phyloP scores from a whole-genome alignment of 2,888 invertebrate species.

The Heliothis peltigera region DNA sequence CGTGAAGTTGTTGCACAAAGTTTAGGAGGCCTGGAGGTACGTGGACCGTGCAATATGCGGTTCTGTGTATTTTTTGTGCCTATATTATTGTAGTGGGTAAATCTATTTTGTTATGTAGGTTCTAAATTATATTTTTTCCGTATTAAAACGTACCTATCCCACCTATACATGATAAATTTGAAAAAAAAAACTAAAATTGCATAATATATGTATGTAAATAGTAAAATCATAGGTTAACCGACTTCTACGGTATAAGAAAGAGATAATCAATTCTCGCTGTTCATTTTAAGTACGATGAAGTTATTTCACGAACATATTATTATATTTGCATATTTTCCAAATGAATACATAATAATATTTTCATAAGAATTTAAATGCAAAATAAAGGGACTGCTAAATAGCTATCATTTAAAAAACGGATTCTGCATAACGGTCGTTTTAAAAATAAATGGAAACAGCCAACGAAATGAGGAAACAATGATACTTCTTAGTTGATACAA shows the following conservation, averaged over 20 bases:
- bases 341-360: background rate
- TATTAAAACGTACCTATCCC: too few species aligned
- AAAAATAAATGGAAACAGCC: constrained; percentile 11
- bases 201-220: too few species aligned
- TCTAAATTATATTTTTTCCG: background rate
- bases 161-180: too few species aligned
- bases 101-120: background rate
- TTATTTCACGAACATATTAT: too few species aligned
- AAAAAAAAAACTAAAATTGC: too few species aligned
- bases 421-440: constrained; percentile 6
- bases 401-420: constrained; percentile 1
- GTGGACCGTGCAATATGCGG: constrained; percentile 30
- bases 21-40: constrained; percentile 29
- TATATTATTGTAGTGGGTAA: background rate
- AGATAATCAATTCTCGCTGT: too few species aligned
- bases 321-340: too few species aligned
- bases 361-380: background rate
- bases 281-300: too few species aligned
- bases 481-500: constrained; percentile 11
- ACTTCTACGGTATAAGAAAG: too few species aligned
- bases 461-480: constrained; percentile 18
- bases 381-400: background rate
- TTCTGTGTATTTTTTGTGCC: constrained; percentile 27
- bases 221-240: too few species aligned
- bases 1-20: constrained; percentile 37